phyloP scores from a whole-genome alignment of 2,888 invertebrate species.

The Coelinius sp. region DNA sequence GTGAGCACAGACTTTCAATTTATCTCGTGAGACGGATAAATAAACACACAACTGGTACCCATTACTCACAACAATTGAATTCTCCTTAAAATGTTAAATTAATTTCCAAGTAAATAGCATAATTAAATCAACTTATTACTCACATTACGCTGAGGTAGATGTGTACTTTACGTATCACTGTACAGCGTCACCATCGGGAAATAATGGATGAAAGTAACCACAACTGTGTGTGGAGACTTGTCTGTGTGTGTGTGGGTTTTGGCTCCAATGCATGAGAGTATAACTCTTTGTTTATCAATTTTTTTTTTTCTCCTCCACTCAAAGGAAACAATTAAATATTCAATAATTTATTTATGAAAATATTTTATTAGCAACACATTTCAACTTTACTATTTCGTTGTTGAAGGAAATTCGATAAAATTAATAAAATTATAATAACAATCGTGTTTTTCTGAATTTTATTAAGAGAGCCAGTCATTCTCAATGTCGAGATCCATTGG shows the following conservation, averaged over 20 bases:
- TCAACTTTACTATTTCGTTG: no score
- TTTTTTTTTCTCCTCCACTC: no score
- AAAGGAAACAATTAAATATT: neutral
- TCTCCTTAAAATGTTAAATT: neutral
- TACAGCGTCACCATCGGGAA: neutral
- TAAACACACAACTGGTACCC: neutral
- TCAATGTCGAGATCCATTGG: conserved; percentile 53
- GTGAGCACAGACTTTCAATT: conserved; percentile 64
- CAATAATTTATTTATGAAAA: neutral
- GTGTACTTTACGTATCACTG: neutral
- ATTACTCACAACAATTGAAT: neutral
- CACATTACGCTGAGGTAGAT: neutral
- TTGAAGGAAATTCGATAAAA: neutral
- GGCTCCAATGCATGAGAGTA: neutral
- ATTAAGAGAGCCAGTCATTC: conserved; percentile 45
- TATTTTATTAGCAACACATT: neutral
- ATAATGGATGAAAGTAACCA: neutral
- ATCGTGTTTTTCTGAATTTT: neutral
- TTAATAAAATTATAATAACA: neutral
- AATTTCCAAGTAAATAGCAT: neutral
- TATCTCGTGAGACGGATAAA: conserved; percentile 58
- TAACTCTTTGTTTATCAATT: neutral
- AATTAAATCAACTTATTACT: neutral
- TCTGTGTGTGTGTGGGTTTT: neutral
- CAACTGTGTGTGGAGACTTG: neutral